Base-by-base conservation (phyloP, 2,113 vertebrate genomes). In the Syngnathus scovelli region DNA sequence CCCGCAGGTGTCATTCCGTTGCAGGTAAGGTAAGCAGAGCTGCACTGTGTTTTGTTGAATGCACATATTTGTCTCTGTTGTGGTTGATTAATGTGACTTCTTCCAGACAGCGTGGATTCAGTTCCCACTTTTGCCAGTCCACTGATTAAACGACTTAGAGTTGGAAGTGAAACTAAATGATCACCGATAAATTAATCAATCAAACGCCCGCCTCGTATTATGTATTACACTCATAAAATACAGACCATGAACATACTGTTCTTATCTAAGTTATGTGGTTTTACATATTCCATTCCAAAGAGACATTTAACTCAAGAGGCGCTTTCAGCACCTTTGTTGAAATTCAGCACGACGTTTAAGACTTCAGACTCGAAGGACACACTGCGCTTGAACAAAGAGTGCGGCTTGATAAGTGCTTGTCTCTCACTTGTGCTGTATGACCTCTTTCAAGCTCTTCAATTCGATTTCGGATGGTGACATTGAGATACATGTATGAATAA, bases 221-320 rank as follows among this genome's bases (percentile, higher is more conserved):
- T 19, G 18, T n/a, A n/a, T 8, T n/a, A 8, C 7, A 52, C 49
- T 21, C n/a, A 7, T n/a, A 52, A 52, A n/a, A 7, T 52, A 52
- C 46, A 48, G 2, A 51, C 7, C 8, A 8, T 21, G 49, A 52
- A 21, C 49, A 52, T 21, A 52, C 8, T 52, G 46, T 49, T 49
- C 18, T 49, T 49, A 49, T 16, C 46, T 19, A 6, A 6, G 18
- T 18, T 1, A 13, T 16, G 13, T 7, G 54, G 33, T 15, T 8
- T 60, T 38, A n/a, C 58, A 39, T 15, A 9, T 4, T 58, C 64
- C 68, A 85, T 86, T 82, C 86, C 61, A 3, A 19, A 82, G 80
- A 83, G 56, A 51, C 72, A 83, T 83, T 86, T 72, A 69, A 59
- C 75, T 79, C 52, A 61, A 66, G 39, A 69, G 49, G 55, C 71